A percentile compares a stretch with the other conserved stretches of the same genome.
phyloP scores from a whole-genome alignment of 2,113 vertebrate genomes.

The Mobula hypostoma region DNA sequence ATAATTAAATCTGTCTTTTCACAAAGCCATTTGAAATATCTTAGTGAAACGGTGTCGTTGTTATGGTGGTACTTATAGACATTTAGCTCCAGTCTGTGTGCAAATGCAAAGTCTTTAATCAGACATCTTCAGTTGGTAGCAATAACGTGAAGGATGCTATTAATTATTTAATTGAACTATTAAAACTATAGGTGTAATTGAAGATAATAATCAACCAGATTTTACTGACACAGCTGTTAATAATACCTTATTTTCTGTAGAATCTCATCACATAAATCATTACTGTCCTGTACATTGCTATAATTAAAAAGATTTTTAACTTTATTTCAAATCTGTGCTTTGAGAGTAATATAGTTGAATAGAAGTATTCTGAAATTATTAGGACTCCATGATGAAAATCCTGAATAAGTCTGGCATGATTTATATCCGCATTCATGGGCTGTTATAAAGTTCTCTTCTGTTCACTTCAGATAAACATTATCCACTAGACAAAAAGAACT shows the following conservation, averaged over 20 bases:
- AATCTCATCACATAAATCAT: background rate
- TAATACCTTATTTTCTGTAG: background rate
- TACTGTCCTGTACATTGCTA: background rate
- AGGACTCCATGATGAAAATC: background rate
- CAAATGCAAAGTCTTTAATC: background rate
- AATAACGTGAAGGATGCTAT: background rate
- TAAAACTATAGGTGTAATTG: slow-evolving; percentile 1
- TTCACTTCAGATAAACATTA: background rate
- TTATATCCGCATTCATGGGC: background rate
- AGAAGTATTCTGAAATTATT: background rate
- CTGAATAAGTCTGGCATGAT: background rate
- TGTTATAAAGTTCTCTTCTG: background rate
- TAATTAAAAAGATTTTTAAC: background rate
- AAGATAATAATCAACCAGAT: background rate
- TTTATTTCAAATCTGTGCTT: background rate
- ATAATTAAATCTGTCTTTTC: too few relatives aligned
- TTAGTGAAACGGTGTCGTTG: too few relatives aligned
- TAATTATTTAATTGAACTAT: background rate
- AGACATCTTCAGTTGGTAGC: background rate
- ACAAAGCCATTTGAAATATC: too few relatives aligned
- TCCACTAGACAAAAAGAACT: background rate
- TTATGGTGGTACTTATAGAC: too few relatives aligned
- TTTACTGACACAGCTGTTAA: background rate
- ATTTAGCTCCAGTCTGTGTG: background rate
- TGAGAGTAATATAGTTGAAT: background rate